A percentile compares a stretch with the other conserved stretches of the same genome.
These are phyloP conservation scores for Musca domestica DNA, from an alignment of 1,140 invertebrate species.

Conservation along the genomic window DNA sequence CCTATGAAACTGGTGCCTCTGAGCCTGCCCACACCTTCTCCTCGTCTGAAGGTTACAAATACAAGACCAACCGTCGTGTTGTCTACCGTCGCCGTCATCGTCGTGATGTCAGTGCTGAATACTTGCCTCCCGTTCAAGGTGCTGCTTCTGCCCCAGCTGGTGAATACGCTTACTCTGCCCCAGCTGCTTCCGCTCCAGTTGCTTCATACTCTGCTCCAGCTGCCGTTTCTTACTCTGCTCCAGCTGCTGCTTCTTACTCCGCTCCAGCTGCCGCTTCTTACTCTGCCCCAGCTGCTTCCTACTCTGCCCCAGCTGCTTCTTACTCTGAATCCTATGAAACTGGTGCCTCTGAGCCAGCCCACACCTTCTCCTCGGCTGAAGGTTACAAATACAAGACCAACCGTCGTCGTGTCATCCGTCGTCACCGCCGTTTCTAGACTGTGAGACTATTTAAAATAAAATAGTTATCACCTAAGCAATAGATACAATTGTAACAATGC, in stretches of 20 bases:
- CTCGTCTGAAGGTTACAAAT: slow-evolving; percentile 32
- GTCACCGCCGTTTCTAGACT: slow-evolving; percentile 28
- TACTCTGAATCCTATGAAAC: slow-evolving; percentile 15
- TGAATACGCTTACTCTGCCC: slow-evolving; percentile 9
- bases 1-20: slow-evolving; percentile 25
- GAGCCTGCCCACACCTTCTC: slow-evolving; percentile 25
- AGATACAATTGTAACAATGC: too few relatives aligned
- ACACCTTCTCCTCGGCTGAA: slow-evolving; percentile 26
- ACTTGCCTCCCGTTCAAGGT: slow-evolving; percentile 26
- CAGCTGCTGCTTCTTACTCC: slow-evolving; percentile 25
- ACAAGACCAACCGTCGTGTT: slow-evolving; percentile 30
- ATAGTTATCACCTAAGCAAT: too few relatives aligned
- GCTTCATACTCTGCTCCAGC: slow-evolving; percentile 29
- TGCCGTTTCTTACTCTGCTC: slow-evolving; percentile 12
- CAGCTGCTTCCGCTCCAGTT: slow-evolving; percentile 7
- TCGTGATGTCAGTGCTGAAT: slow-evolving; percentile 40
- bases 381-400: slow-evolving; percentile 32
- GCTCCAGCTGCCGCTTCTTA: slow-evolving; percentile 27
- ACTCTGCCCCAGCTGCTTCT: slow-evolving; percentile 29
- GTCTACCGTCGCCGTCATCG: slow-evolving; percentile 36
- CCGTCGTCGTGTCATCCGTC: neutral
- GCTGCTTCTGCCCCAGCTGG: slow-evolving; percentile 16
- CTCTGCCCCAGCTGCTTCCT: slow-evolving; percentile 25
- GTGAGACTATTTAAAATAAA: too few relatives aligned
- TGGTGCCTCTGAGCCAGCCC: slow-evolving; percentile 30